Evolutionary conservation across 2,113 vertebrate species (phyloP).

Genomic region (Coracopsis vasa): DNA sequence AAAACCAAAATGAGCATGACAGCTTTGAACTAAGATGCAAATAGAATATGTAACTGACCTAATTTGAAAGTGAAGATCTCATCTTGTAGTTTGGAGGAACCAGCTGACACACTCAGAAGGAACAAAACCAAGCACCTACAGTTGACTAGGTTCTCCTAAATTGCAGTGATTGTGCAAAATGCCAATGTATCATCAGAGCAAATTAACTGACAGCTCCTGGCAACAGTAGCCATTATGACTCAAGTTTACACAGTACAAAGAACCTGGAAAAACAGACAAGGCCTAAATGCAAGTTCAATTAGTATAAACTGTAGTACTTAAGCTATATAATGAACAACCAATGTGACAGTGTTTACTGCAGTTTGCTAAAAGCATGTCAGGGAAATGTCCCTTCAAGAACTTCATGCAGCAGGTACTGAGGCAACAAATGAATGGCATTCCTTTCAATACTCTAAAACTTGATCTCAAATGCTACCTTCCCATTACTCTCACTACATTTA

Average conservation of each 20-base stretch:
- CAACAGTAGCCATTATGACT: not conserved
- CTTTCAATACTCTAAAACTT: rapidly evolving
- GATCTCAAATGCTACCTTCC: not conserved
- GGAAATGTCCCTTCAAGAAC: not conserved
- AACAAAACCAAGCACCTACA: not conserved
- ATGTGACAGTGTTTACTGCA: not conserved
- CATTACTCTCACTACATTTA: not conserved
- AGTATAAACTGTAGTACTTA: not conserved
- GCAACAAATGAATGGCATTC: not conserved
- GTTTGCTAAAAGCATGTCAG: not conserved
- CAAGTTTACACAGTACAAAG: not conserved
- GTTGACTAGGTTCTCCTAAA: not conserved
- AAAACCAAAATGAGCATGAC: not conserved
- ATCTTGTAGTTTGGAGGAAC: not conserved
- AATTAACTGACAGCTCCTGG: not conserved
- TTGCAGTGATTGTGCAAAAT: not conserved
- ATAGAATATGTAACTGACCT: not conserved
- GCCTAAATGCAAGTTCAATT: not conserved
- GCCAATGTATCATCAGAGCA: not conserved
- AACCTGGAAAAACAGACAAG: not conserved
- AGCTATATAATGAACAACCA: not conserved
- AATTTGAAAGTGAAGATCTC: not conserved
- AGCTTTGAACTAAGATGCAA: not conserved
- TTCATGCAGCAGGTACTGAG: not conserved
- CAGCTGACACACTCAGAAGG: not conserved